Base-by-base conservation (phyloP, 2,113 vertebrate genomes). In the Climacteris rufus region DNA sequence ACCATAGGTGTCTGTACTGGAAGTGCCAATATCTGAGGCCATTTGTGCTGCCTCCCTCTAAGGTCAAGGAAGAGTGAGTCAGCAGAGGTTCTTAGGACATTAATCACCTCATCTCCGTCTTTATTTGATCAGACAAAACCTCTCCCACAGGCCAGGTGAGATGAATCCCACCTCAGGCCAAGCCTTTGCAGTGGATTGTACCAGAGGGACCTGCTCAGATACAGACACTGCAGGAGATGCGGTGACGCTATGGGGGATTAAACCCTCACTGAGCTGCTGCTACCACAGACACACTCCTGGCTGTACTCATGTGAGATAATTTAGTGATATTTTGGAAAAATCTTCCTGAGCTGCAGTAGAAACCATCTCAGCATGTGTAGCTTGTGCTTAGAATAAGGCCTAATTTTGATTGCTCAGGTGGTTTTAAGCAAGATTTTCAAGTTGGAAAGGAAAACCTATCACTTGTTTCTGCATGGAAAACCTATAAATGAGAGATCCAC, bases 11-110 rank as follows among this genome's bases (percentile, higher is more conserved):
- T 22, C 42, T 74, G 0, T 56, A 10, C 42, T 81, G 50, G 42
- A 83, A 60, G 59, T 44, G 22, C n/a, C 64, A n/a, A 2, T n/a
- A 35, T 57, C 35, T 74, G 80, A 90, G 69, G n/a, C 68, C 17
- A 2, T 45, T 64, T 30, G 52, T 57, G 31, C 60, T 88, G 65
- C 22, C 50, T 89, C 13, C 45, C n/a, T 78, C 47, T 59, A 31
- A 23, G 60, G 84, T 50, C 64, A 54, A 84, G 42, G 60, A 82
- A 52, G 39, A 66, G 39, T 71, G 77, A 94, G 52, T 93, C 87
- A 84, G 72, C 59, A 84, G 64, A 89, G 47, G 30, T 72, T 87
- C 59, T 45, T n/a, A 33, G 60, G 50, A 45, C 47, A 17, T 66
- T 81, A 78, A 33, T 88, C 80, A 74, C 57, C 89, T 83, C 59